These are phyloP conservation scores for Spilarctia lutea DNA, from an alignment of 2,888 invertebrate species.

Conservation along the genomic window DNA sequence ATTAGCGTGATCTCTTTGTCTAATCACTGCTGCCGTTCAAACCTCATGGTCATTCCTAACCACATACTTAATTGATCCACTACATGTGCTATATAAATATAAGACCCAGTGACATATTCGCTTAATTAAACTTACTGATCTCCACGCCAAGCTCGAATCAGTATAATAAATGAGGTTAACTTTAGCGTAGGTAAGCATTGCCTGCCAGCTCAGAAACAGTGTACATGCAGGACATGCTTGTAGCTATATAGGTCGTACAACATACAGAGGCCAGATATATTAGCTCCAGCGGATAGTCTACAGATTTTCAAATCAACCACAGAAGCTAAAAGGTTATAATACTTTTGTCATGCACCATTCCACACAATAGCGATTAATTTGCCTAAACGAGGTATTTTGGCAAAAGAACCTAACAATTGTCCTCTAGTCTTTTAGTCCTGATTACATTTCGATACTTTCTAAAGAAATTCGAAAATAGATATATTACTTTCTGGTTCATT, in stretches of 20 bases:
- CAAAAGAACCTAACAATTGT: neutral
- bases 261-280: neutral
- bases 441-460: neutral
- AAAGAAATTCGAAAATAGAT: neutral
- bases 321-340: neutral
- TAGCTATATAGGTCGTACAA: neutral
- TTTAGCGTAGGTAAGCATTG: neutral
- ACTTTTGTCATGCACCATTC: neutral
- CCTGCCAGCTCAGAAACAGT: neutral
- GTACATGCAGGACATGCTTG: neutral
- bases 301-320: neutral
- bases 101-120: neutral
- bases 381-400: neutral
- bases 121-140: neutral
- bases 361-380: too few relatives aligned
- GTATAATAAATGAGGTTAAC: neutral
- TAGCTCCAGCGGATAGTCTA: neutral
- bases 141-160: neutral
- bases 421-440: neutral
- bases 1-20: conserved; percentile 21
- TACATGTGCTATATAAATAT: neutral
- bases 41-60: conserved; percentile 13
- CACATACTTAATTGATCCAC: neutral
- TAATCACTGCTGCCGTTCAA: conserved; percentile 24
- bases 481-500: conserved; percentile 5